Evolutionary conservation across 2,888 invertebrate species (phyloP), one percentile per base, ranked within the genome.

Genomic region (Mongoloraphidia duomilia): DNA sequence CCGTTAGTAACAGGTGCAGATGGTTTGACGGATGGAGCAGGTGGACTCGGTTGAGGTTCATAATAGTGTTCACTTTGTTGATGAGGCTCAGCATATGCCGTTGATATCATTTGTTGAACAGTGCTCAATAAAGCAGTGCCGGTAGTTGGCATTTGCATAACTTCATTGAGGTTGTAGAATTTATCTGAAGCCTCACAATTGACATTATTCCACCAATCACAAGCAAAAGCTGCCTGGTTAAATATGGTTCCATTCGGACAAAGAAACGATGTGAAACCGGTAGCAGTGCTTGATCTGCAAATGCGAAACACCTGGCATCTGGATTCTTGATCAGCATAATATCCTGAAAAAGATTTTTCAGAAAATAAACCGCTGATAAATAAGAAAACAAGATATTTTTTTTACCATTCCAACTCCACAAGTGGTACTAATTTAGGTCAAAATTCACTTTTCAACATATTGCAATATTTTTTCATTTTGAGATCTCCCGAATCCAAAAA

Each of bases 201-300:
- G 0, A 80, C 80, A 56, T 78, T 77, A 67, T 73, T 77, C 80
- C 80, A 80, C 80, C 80, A 80, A 57, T 79, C 79, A 56, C 80
- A 80, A 2, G 79, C 79, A 50, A 78, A 70, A 3, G 79, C 70
- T 44, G 75, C 75, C 64, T 81, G 81, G 57, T 79, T 79, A 63
- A 82, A 82, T 17, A 79, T 66, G 9, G 81, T 80, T 50, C 81
- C 81, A 56, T 80, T 77, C 6, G 80, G 80, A 54, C 80, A 81
- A 5, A 81, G 69, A 60, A 80, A 80, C 2, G 79, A 79, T 50
- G 77, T 76, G 50, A 74, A 76, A 37, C 65, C 56, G 11, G 41
- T 49, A 10, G 37, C 26, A 10, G 72, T 72, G 53, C 66, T 69
- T 1, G 70, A 71, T 41, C 76, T 76, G 60, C 82, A 82, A 1